Evolutionary conservation across 2,888 invertebrate genomes (phyloP).

Genomic region (Eupithecia subumbrata): DNA sequence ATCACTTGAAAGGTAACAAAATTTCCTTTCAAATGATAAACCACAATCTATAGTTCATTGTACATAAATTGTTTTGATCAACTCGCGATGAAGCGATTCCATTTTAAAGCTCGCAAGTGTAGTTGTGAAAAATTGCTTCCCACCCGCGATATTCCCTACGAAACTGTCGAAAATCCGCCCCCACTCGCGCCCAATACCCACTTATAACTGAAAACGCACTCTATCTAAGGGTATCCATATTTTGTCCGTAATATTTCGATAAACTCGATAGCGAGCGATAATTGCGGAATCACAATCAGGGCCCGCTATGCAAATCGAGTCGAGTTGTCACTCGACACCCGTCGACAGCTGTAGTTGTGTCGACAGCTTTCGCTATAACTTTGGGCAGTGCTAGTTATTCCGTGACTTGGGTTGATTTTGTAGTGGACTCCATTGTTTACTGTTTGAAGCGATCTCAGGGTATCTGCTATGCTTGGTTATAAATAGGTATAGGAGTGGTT

Average conservation of each 20-base stretch:
- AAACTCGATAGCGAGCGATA: neutral
- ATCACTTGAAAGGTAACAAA: too few relatives aligned
- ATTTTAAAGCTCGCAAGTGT: too few relatives aligned
- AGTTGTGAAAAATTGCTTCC: too few relatives aligned
- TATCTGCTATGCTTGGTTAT: neutral
- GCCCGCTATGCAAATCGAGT: constrained; percentile 54
- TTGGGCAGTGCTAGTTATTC: constrained; percentile 3
- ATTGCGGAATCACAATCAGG: neutral
- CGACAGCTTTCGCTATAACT: constrained; percentile 9
- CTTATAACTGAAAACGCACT: neutral
- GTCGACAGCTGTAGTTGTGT: constrained; percentile 31
- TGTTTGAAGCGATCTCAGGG: neutral
- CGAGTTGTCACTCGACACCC: constrained; percentile 50
- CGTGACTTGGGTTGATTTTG: constrained; percentile 10
- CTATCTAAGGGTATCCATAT: neutral
- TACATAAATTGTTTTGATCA: too few relatives aligned
- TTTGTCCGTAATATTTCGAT: neutral
- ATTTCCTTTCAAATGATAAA: too few relatives aligned
- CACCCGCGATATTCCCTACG: neutral
- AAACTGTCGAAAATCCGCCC: neutral
- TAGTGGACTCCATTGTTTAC: constrained; percentile 22
- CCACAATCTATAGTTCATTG: too few relatives aligned
- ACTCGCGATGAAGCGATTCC: too few relatives aligned
- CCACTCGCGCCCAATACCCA: neutral
- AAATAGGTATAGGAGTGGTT: neutral